phyloP scores from a whole-genome alignment of 53 echinoderm and acorn worm genomes.

The Echinometra lucunter region DNA sequence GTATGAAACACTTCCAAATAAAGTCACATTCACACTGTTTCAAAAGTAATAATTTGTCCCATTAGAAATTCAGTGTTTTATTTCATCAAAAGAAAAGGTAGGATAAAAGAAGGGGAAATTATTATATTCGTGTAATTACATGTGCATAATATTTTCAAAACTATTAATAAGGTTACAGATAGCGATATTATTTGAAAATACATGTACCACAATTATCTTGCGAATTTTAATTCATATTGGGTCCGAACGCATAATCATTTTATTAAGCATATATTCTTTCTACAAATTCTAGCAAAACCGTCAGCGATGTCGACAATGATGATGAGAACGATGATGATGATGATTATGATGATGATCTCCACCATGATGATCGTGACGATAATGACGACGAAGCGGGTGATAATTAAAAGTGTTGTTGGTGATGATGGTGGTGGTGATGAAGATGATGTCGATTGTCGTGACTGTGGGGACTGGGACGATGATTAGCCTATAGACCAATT shows the following conservation, averaged over 20 bases:
- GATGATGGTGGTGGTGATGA: not conserved
- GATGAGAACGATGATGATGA: not conserved
- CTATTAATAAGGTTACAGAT: too few relatives aligned
- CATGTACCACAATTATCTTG: too few relatives aligned
- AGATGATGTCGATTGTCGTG: not conserved
- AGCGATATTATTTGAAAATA: too few relatives aligned
- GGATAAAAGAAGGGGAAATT: not conserved
- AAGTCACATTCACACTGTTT: slow-evolving; percentile 28
- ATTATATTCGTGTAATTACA: too few relatives aligned
- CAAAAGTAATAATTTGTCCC: not conserved
- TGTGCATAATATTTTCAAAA: too few relatives aligned
- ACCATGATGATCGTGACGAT: not conserved
- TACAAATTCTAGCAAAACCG: too few relatives aligned
- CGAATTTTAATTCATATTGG: too few relatives aligned
- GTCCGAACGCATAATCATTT: too few relatives aligned
- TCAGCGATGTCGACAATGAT: too few relatives aligned
- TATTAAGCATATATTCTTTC: too few relatives aligned
- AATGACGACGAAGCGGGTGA: not conserved
- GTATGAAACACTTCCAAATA: slow-evolving; percentile 52
- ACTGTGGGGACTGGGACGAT: not conserved
- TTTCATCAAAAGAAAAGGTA: too few relatives aligned
- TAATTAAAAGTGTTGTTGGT: not conserved
- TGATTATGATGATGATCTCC: not conserved
- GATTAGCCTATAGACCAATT: not conserved
- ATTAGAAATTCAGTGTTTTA: not conserved